Conservation (phyloP, 2,888 invertebrate genomes). For the Andrena praecox region DNA sequence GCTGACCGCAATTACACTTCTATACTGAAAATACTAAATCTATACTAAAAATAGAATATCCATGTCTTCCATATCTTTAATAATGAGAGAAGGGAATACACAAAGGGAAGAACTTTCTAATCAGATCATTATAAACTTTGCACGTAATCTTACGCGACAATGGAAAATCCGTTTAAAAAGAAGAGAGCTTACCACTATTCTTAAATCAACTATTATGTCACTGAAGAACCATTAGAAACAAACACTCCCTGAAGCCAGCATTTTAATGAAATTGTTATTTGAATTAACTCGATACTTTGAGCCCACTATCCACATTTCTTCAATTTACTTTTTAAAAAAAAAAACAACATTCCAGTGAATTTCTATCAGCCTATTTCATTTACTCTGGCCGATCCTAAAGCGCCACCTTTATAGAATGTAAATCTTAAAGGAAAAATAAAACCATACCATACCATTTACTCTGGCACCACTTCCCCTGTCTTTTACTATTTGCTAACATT, state of each 20-base stretch:
- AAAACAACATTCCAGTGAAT: too few relatives aligned
- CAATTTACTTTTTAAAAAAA: too few relatives aligned
- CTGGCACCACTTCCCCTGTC: too few relatives aligned
- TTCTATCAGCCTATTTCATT: too few relatives aligned
- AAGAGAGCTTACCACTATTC: not conserved
- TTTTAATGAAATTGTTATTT: not conserved
- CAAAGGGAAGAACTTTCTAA: not conserved
- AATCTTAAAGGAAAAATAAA: too few relatives aligned
- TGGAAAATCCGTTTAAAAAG: not conserved
- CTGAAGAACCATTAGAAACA: too few relatives aligned
- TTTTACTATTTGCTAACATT: not conserved
- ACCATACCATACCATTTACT: too few relatives aligned
- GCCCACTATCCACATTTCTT: not conserved
- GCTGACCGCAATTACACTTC: not conserved
- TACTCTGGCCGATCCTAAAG: too few relatives aligned
- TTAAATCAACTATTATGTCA: not conserved
- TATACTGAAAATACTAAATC: not conserved
- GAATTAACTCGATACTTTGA: not conserved
- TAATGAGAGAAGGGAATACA: not conserved
- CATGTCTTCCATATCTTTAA: not conserved
- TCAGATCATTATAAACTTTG: not conserved
- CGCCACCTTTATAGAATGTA: too few relatives aligned
- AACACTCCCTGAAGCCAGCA: too few relatives aligned
- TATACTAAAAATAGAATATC: not conserved
- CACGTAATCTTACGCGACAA: not conserved